Conservation (phyloP, 2,888 invertebrate species). For the Microdon myrmicae region DNA sequence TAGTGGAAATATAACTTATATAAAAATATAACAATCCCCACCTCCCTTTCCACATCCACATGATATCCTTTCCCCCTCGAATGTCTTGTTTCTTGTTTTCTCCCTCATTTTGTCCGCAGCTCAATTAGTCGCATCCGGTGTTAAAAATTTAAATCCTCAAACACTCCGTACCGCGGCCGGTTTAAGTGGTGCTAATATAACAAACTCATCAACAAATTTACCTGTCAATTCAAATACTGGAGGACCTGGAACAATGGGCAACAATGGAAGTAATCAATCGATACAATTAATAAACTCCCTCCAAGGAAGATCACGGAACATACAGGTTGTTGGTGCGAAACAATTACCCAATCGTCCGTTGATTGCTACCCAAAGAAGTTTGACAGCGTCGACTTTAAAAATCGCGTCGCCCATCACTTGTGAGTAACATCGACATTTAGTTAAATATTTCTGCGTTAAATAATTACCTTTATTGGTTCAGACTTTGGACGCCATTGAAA, state of each 20-base stretch:
- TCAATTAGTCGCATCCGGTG: constrained; percentile 74
- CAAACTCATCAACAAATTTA: constrained; percentile 22
- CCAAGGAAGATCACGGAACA: constrained; percentile 62
- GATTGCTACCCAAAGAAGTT: constrained; percentile 61
- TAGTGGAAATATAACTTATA: constrained; percentile 30
- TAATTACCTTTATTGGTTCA: too few species aligned
- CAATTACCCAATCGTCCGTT: constrained; percentile 62
- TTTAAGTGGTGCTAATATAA: constrained; percentile 38
- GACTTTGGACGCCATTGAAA: too few species aligned
- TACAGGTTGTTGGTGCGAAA: constrained; percentile 65
- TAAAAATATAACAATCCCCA: constrained; percentile 16
- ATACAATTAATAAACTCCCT: constrained; percentile 62
- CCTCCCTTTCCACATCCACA: constrained; percentile 1
- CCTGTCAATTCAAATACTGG: constrained; percentile 12
- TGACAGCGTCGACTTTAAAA: constrained; percentile 64
- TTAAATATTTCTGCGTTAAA: too few species aligned
- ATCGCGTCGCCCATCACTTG: constrained; percentile 63
- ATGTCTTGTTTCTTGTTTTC: constrained; percentile 15
- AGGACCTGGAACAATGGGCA: constrained; percentile 35
- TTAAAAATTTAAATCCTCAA: constrained; percentile 70
- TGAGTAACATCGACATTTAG: constrained; percentile 53
- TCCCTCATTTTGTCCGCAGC: constrained; percentile 60
- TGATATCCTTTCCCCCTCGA: constrained; percentile 7
- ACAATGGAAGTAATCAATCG: constrained; percentile 50
- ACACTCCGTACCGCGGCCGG: constrained; percentile 64